phyloP scores from a whole-genome alignment of 2,888 invertebrate genomes.

The Tachina grossa region DNA sequence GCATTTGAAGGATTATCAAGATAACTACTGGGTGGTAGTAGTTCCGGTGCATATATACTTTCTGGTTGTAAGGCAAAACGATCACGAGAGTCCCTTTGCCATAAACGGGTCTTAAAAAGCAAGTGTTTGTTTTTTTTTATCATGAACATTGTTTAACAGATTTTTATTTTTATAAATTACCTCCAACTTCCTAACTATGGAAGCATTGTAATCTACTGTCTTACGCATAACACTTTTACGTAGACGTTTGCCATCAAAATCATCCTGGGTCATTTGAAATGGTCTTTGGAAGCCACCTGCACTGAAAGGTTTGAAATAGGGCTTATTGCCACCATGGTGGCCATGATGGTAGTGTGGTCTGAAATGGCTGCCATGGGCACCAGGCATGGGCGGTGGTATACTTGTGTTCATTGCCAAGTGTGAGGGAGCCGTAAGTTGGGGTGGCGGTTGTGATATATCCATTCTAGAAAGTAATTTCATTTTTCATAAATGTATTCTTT shows the following conservation, averaged over 20 bases:
- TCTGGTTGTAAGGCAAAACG: slow-evolving; percentile 96
- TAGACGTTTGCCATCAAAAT: slow-evolving; percentile 97
- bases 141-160: background rate
- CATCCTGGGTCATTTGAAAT: slow-evolving; percentile 87
- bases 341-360: slow-evolving; percentile 79
- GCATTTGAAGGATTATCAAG: slow-evolving; percentile 98
- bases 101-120: slow-evolving; percentile 90
- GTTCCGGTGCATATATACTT: slow-evolving; percentile 95
- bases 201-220: slow-evolving; percentile 98
- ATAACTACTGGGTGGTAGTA: slow-evolving; percentile 96
- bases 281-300: slow-evolving; percentile 82
- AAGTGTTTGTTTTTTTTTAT: background rate
- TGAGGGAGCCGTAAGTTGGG: slow-evolving; percentile 78
- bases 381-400: slow-evolving; percentile 77
- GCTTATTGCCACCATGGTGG: slow-evolving; percentile 80
- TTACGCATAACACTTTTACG: slow-evolving; percentile 98
- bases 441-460: slow-evolving; percentile 81
- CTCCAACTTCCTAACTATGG: slow-evolving; percentile 96
- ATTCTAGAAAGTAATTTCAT: slow-evolving; percentile 67
- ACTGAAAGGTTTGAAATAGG: slow-evolving; percentile 81
- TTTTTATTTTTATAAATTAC: slow-evolving; percentile 82
- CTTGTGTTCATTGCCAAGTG: slow-evolving; percentile 78
- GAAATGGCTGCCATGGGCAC: slow-evolving; percentile 72
- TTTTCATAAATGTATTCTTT: background rate
- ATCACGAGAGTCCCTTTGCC: slow-evolving; percentile 97